phyloP scores from a whole-genome alignment of 2,797 vertebrate genomes.

The Pitangus sulphuratus region DNA sequence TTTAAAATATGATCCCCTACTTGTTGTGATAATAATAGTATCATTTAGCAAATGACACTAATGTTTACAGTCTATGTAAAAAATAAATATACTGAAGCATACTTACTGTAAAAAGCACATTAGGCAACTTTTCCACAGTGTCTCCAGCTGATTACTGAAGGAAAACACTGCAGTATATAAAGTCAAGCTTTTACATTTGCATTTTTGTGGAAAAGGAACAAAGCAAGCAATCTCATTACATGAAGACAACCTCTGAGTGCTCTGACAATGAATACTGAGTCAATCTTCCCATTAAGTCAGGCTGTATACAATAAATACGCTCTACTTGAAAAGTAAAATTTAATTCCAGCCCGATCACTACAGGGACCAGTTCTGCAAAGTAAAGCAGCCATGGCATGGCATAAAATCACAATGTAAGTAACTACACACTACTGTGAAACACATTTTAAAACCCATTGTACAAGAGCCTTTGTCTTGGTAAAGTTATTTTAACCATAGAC shows the following conservation, averaged over 20 bases:
- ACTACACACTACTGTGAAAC: neutral
- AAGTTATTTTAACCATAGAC: neutral
- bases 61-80: neutral
- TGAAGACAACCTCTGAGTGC: neutral
- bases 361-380: conserved; percentile 8
- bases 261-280: neutral
- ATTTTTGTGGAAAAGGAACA: conserved; percentile 18
- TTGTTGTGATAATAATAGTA: neutral
- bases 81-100: neutral
- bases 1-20: neutral
- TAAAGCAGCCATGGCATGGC: neutral
- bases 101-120: neutral
- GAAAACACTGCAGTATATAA: neutral
- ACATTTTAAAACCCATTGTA: neutral
- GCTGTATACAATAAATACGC: neutral
- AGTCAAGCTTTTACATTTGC: neutral
- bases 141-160: neutral
- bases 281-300: neutral
- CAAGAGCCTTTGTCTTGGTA: neutral
- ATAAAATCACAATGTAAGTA: neutral
- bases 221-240: neutral
- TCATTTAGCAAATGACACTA: neutral
- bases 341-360: conserved; percentile 2
- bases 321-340: neutral
- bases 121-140: neutral